Conservation (phyloP, 2,797 vertebrate genomes). For the Notamacropus eugenii region DNA sequence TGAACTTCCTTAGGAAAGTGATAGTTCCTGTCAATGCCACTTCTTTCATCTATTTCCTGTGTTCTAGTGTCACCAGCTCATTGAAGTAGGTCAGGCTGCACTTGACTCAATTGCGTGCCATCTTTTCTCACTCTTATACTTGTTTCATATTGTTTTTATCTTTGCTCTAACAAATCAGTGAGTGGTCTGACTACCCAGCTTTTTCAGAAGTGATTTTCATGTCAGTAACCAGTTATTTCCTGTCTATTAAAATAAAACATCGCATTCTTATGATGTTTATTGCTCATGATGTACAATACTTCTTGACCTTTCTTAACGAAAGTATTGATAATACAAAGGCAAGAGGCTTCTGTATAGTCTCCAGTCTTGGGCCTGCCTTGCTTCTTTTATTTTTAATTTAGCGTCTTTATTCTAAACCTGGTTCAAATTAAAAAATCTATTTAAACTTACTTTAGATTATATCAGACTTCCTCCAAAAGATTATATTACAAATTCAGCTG, state of each 20-base stretch:
- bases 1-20: not conserved
- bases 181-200: not conserved
- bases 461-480: not conserved
- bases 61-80: not conserved
- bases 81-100: not conserved
- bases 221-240: not conserved
- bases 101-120: not conserved
- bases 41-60: not conserved
- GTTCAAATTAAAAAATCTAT: not conserved
- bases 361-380: not conserved
- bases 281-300: not conserved
- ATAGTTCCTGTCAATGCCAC: not conserved
- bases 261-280: not conserved
- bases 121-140: not conserved
- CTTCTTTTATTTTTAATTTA: not conserved
- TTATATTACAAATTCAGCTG: not conserved
- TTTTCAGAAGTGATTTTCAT: not conserved
- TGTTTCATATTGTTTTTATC: not conserved
- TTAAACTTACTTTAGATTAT: not conserved
- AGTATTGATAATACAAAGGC: not conserved
- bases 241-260: not conserved
- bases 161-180: not conserved
- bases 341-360: not conserved
- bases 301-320: not conserved
- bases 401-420: not conserved